Evolutionary conservation across 2,888 invertebrate genomes (phyloP).

Genomic region (Synergus itoensis): DNA sequence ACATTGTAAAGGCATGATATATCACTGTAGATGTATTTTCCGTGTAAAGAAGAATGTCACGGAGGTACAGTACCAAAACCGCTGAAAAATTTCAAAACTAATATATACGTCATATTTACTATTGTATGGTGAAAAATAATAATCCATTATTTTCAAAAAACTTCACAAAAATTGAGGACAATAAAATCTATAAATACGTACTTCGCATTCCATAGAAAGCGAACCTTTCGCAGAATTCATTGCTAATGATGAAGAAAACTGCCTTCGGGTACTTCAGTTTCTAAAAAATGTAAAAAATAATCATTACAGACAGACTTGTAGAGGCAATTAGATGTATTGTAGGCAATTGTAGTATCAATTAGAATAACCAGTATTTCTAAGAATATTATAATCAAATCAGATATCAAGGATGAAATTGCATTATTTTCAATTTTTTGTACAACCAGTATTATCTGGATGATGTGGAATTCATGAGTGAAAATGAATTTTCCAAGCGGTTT

Average conservation of each 20-base stretch:
- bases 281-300: constrained; percentile 75
- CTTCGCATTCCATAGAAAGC: constrained; percentile 98
- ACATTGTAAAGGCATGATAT: constrained; percentile 93
- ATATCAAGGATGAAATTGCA: too few species aligned
- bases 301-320: too few species aligned
- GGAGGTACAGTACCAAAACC: constrained; percentile 93
- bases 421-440: too few species aligned
- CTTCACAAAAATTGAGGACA: background rate
- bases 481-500: background rate
- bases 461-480: too few species aligned
- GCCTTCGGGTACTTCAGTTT: constrained; percentile 90
- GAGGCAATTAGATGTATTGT: too few species aligned
- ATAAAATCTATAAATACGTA: constrained; percentile 79
- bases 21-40: constrained; percentile 90
- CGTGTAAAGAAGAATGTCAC: constrained; percentile 85
- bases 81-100: constrained; percentile 82
- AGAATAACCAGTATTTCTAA: background rate
- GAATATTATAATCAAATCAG: background rate
- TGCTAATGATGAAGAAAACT: constrained; percentile 95
- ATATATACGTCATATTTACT: constrained; percentile 4
- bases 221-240: constrained; percentile 99
- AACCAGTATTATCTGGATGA: too few species aligned
- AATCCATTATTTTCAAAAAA: too few species aligned
- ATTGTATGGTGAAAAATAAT: background rate
- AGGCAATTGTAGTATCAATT: too few species aligned